Percentiles rank a stretch among this genome's conserved stretches.
These are phyloP conservation scores for Apantesis nais DNA, from an alignment of 2,888 invertebrate species.

Conservation along the genomic window DNA sequence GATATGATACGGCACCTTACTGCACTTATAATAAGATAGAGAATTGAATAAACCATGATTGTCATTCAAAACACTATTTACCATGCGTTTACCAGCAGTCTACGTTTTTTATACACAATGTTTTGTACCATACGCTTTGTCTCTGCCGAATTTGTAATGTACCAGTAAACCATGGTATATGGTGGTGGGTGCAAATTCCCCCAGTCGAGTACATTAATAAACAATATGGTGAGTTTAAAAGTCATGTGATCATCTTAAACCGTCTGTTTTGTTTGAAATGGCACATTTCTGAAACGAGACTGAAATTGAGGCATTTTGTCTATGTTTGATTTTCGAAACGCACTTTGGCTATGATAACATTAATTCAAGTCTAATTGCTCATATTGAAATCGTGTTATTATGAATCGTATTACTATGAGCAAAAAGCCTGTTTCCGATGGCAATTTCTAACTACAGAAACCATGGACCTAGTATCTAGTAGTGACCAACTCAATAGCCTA, in stretches of 20 bases:
- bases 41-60: constrained; percentile 50
- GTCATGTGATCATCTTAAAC: neutral
- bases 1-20: constrained; percentile 64
- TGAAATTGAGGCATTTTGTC: neutral
- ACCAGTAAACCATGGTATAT: constrained; percentile 47
- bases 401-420: neutral
- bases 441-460: neutral
- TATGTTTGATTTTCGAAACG: neutral
- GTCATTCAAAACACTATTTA: constrained; percentile 42
- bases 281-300: neutral
- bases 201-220: constrained; percentile 44
- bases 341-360: no score
- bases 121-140: constrained; percentile 51
- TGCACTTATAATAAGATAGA: constrained; percentile 67
- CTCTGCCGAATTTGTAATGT: constrained; percentile 46
- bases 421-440: neutral
- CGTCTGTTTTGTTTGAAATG: neutral
- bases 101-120: constrained; percentile 40
- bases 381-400: no score
- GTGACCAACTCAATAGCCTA: no score
- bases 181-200: constrained; percentile 37
- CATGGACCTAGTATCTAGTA: neutral
- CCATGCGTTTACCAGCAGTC: constrained; percentile 47
- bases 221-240: constrained; percentile 26
- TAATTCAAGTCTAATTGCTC: no score